Base-by-base conservation (phyloP, 2,113 vertebrate species). In the Poeciliopsis prolifica region DNA sequence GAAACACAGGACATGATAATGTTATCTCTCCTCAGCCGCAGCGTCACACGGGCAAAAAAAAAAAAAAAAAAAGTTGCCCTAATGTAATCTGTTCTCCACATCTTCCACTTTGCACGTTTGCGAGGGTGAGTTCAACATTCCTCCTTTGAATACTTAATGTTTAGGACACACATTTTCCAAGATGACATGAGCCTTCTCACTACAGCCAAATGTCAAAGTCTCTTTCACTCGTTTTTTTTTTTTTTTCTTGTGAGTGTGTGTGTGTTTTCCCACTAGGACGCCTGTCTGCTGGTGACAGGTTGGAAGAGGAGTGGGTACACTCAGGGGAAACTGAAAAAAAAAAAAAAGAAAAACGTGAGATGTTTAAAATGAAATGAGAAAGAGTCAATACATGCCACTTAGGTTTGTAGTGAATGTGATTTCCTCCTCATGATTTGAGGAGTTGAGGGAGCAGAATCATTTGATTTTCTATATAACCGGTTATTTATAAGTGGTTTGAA, bases 131-230 rank as follows among this genome's bases (percentile, higher is more conserved):
- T 88, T 87, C 77, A 61, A 79, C 83, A 86, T 84, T 88, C 82
- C 71, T 74, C 70, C 71, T 58, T 29, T 83, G 69, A 83, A 88
- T 83, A 73, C 84, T 78, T 88, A 81, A 88, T 89, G 79, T 80
- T 81, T 81, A 64, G 66, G 76, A 81, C 78, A 64, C 72, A 77
- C 69, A 30, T 62, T 86, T 84, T 88, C 81, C 84, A 82, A 87
- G 80, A 81, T 5, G 75, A 77, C 77, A 82, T 74, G 42, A 74
- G 74, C 70, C 79, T 64, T 79, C 81, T 75, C 75, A 40, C 75
- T 33, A 67, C 51, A 58, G 65, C 78, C 74, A 90, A 89, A 91
- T 91, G 86, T 85, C 85, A 90, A 80, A 84, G 79, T 83, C 88
- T 89, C 61, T 64, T 84, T 79, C 75, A 74, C 77, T 88, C 78